Percentiles rank a stretch among this genome's conserved stretches.
These are phyloP conservation scores for Pleuronectes platessa DNA, from an alignment of 2,113 vertebrate species.

Conservation along the genomic window DNA sequence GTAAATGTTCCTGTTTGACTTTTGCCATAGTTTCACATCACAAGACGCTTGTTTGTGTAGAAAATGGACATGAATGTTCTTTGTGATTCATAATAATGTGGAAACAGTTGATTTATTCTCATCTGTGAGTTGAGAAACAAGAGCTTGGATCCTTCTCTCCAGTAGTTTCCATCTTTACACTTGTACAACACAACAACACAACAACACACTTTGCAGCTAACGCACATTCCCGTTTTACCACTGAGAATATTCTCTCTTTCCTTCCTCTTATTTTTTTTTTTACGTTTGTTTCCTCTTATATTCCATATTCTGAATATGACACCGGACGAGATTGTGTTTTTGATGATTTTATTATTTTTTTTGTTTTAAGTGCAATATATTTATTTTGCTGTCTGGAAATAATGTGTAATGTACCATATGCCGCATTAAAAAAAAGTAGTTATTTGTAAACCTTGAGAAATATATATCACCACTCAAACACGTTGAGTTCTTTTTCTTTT, in stretches of 20 bases:
- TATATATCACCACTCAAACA: constrained; percentile 81
- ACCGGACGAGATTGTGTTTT: constrained; percentile 77
- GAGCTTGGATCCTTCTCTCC: not conserved
- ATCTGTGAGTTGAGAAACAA: not conserved
- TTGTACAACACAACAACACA: constrained; percentile 1
- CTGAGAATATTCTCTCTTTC: constrained; percentile 40
- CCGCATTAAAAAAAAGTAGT: constrained; percentile 85
- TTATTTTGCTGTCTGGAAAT: constrained; percentile 98
- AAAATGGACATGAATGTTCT: not conserved
- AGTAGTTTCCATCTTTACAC: constrained; percentile 19
- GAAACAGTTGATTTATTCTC: constrained; percentile 16
- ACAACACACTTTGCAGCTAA: constrained; percentile 56
- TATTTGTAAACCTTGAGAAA: constrained; percentile 97
- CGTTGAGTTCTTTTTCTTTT: constrained; percentile 24
- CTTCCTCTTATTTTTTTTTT: constrained; percentile 1
- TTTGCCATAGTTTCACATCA: not conserved
- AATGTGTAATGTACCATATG: constrained; percentile 90
- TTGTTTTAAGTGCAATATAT: constrained; percentile 99
- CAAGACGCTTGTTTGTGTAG: not conserved
- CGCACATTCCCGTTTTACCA: constrained; percentile 78
- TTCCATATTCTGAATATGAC: constrained; percentile 77
- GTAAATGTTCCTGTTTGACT: constrained; percentile 14
- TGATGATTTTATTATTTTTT: constrained; percentile 76
- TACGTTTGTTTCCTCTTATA: constrained; percentile 73
- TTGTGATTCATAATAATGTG: not conserved